Conservation (phyloP, 2,113 vertebrate species). For the Gadus macrocephalus region DNA sequence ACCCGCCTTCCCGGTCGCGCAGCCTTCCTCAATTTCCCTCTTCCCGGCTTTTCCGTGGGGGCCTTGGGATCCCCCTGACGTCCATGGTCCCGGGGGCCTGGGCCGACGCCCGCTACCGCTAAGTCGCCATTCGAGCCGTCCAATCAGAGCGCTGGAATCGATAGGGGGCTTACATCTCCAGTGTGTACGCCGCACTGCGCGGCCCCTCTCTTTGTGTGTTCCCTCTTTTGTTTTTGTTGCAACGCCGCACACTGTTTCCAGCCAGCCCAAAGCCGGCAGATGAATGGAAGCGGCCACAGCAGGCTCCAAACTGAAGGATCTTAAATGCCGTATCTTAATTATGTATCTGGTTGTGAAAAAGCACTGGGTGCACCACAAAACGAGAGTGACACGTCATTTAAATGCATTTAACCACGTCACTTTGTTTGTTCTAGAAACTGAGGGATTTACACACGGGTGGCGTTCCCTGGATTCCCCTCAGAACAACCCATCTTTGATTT, state of each 20-base stretch:
- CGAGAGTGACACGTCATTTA: slow-evolving; percentile 40
- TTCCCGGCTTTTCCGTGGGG: slow-evolving; percentile 49
- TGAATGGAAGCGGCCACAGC: too few species aligned
- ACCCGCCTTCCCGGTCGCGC: slow-evolving; percentile 35
- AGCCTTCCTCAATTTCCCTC: slow-evolving; percentile 33
- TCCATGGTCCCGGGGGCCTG: slow-evolving; percentile 28
- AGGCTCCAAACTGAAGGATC: slow-evolving; percentile 1
- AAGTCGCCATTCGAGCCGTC: slow-evolving; percentile 23
- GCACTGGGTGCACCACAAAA: slow-evolving; percentile 25
- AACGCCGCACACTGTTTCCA: not conserved
- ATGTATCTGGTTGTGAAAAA: slow-evolving; percentile 48
- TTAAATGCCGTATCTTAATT: slow-evolving; percentile 55
- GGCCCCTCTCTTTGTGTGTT: too few species aligned
- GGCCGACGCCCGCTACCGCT: slow-evolving; percentile 30
- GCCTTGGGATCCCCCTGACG: slow-evolving; percentile 50
- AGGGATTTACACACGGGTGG: slow-evolving; percentile 40
- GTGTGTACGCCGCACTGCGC: too few species aligned
- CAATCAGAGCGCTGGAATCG: slow-evolving; percentile 56
- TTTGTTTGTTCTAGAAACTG: slow-evolving; percentile 15
- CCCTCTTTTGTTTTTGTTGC: too few species aligned
- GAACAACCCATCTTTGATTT: slow-evolving; percentile 22
- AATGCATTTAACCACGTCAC: slow-evolving; percentile 39
- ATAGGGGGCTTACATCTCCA: slow-evolving; percentile 20
- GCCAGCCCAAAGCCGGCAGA: not conserved
- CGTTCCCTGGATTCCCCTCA: slow-evolving; percentile 12